Percentiles rank a stretch among this genome's conserved stretches.
Evolutionary conservation across 1,140 invertebrate genomes (phyloP).

Genomic region (Mizuhopecten yessoensis): DNA sequence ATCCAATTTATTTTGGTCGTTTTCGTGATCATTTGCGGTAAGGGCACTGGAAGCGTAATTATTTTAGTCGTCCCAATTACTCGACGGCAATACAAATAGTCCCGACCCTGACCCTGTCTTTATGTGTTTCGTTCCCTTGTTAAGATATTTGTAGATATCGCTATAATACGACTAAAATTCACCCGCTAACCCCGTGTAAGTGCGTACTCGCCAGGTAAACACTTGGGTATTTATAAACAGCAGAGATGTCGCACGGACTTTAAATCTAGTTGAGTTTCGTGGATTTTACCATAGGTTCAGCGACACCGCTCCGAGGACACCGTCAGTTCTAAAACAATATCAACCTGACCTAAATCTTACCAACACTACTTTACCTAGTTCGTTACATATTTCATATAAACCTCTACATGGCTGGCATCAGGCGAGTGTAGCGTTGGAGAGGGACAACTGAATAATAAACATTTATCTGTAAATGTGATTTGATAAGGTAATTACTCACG

Average conservation of each 20-base stretch:
- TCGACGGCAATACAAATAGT: background rate
- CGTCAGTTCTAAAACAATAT: constrained; percentile 23
- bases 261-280: no score
- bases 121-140: background rate
- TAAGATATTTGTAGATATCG: background rate
- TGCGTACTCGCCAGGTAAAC: background rate
- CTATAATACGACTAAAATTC: background rate
- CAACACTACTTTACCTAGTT: no score
- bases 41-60: no score
- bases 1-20: no score
- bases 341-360: no score
- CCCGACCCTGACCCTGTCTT: background rate
- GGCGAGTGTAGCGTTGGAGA: no score
- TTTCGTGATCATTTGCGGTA: no score
- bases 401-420: background rate
- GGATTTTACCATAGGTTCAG: background rate
- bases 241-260: no score
- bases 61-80: no score
- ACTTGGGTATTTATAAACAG: background rate
- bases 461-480: no score
- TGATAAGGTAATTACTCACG: no score
- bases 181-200: background rate
- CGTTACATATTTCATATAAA: no score
- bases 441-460: background rate
- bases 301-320: background rate